Base-by-base conservation (phyloP, 2,888 invertebrate genomes). In the Spicauda simplicius region DNA sequence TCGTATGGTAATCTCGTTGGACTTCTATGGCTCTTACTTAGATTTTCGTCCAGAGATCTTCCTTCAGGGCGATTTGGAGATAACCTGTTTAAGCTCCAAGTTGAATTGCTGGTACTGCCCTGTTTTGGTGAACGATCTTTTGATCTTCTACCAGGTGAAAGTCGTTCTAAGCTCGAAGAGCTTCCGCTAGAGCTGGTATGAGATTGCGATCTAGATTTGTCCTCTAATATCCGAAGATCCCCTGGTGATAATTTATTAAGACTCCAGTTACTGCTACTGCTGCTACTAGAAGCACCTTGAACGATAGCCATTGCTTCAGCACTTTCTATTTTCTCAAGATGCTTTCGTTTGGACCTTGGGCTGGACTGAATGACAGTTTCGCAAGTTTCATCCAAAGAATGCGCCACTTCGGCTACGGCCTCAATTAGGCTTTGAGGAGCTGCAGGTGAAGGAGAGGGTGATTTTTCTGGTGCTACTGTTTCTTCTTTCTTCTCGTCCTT, bases 321-420 rank as follows among this genome's bases (percentile, higher is more conserved):
- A 71, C 90, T 91, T 77, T 94, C 94, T 18, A 93, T 78, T 77
- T 92, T 89, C 70, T 94, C 94, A 0, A 94, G 77, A 54, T 94
- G 89, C 79, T 87, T 92, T 71, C 94, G 80, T 75, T 93, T 94
- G 0, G 93, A 87, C 71, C 94, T 84, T 33, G 95, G 94, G 76
- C 95, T 95, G 16, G 94, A 94, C 81, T 95, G 95, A 66, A 96
- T 95, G 0, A 95, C 95, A 41, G 95, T 94, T 79, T 95, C 96
- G 19, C 96, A 96, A 0, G 96, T 94, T 77, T 95, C 95, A 76
- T 96, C 96, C 56, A 96, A 80, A 0, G 95, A 94, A 74, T 94
- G 95, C 0, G 95, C 96, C 0, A 95, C 95, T 57, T 95, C 95
- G 0, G 95, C 95, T 0, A 94, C 95, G 0, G 96, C 95, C 80